These are phyloP conservation scores for Sarcophaga carnaria DNA, from an alignment of 2,888 invertebrate species.

Conservation along the genomic window DNA sequence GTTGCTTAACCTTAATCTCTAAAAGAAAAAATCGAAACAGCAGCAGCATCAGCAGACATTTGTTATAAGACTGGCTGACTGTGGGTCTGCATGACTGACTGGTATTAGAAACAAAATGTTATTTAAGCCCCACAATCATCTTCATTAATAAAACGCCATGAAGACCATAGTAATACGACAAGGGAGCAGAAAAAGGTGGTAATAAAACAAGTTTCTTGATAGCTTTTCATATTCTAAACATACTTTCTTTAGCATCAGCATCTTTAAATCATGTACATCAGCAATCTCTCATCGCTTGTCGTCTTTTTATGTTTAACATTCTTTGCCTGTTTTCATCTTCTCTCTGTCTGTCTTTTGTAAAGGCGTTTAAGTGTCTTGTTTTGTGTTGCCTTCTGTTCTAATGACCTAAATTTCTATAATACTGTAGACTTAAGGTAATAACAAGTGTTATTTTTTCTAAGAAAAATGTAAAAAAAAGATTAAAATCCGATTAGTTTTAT, in stretches of 20 bases:
- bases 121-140: no score
- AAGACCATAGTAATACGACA: no score
- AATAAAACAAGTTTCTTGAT: neutral
- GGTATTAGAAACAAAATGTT: no score
- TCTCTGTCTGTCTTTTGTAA: neutral
- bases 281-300: neutral
- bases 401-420: neutral
- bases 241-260: neutral
- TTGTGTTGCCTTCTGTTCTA: conserved; percentile 13
- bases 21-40: conserved; percentile 1
- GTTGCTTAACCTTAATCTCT: conserved; percentile 64
- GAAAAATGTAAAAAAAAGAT: no score
- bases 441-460: neutral
- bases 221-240: neutral
- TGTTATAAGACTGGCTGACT: conserved; percentile 14
- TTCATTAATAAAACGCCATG: no score
- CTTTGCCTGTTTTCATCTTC: neutral
- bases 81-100: neutral
- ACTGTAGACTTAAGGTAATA: neutral
- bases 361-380: neutral
- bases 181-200: neutral
- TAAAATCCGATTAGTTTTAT: no score
- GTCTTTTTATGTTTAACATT: neutral
- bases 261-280: neutral
- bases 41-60: conserved; percentile 20